Percentiles rank a stretch among this genome's conserved stretches.
These are phyloP conservation scores for Polia nebulosa DNA, from an alignment of 2,888 invertebrate genomes.

Conservation along the genomic window DNA sequence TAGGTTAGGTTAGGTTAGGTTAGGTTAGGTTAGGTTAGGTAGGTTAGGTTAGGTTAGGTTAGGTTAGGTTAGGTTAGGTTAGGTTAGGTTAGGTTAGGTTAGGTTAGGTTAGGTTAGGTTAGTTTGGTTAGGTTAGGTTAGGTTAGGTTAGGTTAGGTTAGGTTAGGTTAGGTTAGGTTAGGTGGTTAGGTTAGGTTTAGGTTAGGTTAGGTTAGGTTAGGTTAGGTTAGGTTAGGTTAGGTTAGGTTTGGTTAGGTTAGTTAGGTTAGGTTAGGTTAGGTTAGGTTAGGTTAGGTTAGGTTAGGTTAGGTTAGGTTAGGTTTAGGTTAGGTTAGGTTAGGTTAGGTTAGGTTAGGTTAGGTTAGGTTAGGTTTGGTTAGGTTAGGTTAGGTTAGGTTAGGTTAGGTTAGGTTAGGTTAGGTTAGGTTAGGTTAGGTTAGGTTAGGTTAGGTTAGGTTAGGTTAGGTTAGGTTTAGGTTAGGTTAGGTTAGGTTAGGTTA, in stretches of 20 bases:
- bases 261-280: constrained; percentile 60
- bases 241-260: constrained; percentile 64
- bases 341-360: constrained; percentile 14
- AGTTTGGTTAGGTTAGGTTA: constrained; percentile 56
- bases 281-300: constrained; percentile 60
- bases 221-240: constrained; percentile 57
- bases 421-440: constrained; percentile 56
- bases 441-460: constrained; percentile 54
- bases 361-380: constrained; percentile 42
- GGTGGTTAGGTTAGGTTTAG: constrained; percentile 63
- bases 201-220: constrained; percentile 59
- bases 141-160: constrained; percentile 58
- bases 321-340: constrained; percentile 63
- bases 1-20: constrained; percentile 60
- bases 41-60: constrained; percentile 49
- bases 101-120: constrained; percentile 51
- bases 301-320: constrained; percentile 58
- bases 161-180: constrained; percentile 60
- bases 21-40: constrained; percentile 59
- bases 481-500: constrained; percentile 55
- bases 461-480: constrained; percentile 43
- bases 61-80: constrained; percentile 55
- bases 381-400: constrained; percentile 53
- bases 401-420: constrained; percentile 40
- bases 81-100: constrained; percentile 57